phyloP scores from a whole-genome alignment of 1,140 invertebrate species.

The Popillia japonica region DNA sequence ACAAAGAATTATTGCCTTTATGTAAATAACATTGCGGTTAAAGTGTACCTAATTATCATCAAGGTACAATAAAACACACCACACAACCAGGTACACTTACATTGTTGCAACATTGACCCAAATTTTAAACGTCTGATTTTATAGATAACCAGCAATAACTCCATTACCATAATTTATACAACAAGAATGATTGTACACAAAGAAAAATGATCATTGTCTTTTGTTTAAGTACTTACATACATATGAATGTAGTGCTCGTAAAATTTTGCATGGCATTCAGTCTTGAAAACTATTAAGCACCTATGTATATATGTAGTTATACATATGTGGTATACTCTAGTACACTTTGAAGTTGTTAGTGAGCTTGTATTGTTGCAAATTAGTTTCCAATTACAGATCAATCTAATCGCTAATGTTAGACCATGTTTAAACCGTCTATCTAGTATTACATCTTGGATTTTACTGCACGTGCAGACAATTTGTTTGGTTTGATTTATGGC shows the following conservation, averaged over 20 bases:
- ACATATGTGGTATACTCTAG: no score
- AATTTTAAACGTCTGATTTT: background rate
- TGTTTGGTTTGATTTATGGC: background rate
- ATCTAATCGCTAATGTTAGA: no score
- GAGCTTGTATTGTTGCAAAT: background rate
- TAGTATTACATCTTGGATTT: background rate
- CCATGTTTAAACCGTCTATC: background rate
- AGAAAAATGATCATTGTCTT: no score
- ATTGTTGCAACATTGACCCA: background rate
- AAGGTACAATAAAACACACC: background rate
- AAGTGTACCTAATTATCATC: background rate
- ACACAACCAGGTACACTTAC: background rate
- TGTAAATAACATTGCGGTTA: background rate
- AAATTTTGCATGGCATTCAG: no score
- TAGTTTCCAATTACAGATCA: background rate
- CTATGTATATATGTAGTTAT: no score
- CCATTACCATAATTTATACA: no score
- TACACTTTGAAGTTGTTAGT: background rate
- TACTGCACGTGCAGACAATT: background rate
- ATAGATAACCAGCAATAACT: no score
- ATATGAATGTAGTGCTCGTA: no score
- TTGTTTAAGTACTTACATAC: no score
- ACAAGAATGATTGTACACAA: no score
- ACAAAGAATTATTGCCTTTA: background rate
- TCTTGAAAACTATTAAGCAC: no score